These are phyloP conservation scores for Protophormia terraenovae DNA, from an alignment of 2,888 invertebrate species.

Conservation along the genomic window DNA sequence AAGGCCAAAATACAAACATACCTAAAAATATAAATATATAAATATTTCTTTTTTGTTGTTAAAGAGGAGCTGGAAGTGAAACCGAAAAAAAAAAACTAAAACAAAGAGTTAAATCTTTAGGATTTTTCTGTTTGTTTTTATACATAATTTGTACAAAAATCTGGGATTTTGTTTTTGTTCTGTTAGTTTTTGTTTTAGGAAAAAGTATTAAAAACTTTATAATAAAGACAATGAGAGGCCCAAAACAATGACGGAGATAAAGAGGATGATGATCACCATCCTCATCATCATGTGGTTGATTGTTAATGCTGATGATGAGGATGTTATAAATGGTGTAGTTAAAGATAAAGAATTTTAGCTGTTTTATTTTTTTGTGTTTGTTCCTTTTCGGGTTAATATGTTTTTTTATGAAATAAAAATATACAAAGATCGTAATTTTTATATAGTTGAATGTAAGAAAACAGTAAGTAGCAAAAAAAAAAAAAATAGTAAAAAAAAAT, in stretches of 20 bases:
- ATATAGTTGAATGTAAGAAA: neutral
- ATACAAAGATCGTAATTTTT: slow-evolving; percentile 2
- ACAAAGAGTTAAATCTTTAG: slow-evolving; percentile 34
- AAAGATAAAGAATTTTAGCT: slow-evolving; percentile 25
- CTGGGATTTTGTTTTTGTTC: slow-evolving; percentile 12
- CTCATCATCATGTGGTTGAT: slow-evolving; percentile 51
- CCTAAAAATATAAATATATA: neutral
- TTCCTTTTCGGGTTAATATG: neutral
- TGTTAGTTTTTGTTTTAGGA: slow-evolving; percentile 28
- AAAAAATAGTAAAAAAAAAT: no score
- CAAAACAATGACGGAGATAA: slow-evolving; percentile 53
- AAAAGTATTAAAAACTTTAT: slow-evolving; percentile 44
- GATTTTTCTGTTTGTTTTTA: slow-evolving; percentile 45
- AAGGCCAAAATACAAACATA: slow-evolving; percentile 27
- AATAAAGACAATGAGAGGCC: slow-evolving; percentile 65
- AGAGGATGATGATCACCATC: slow-evolving; percentile 43
- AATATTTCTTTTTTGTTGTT: neutral
- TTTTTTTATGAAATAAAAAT: neutral
- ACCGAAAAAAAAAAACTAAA: neutral
- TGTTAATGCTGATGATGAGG: slow-evolving; percentile 56
- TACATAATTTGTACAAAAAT: slow-evolving; percentile 54
- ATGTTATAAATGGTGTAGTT: slow-evolving; percentile 54
- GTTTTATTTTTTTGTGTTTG: neutral
- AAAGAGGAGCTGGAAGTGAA: slow-evolving; percentile 28
- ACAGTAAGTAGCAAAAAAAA: slow-evolving; percentile 27